Evolutionary conservation across 2,797 vertebrate species (phyloP), one percentile per base, ranked within the genome.

Genomic region (Emys orbicularis): DNA sequence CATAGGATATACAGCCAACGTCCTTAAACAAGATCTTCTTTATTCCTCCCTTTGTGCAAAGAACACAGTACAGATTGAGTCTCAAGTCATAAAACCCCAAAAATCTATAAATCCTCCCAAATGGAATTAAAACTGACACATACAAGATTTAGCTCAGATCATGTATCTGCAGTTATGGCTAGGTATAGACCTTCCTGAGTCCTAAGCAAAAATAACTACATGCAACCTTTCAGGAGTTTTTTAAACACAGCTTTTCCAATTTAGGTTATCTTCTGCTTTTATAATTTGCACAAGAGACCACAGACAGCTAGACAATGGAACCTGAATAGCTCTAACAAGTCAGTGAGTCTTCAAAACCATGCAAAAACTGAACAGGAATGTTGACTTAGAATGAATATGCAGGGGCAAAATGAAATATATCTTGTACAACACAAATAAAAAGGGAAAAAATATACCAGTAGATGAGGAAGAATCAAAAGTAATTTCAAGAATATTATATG

Each of bases 81-180:
- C 86, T 56, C 95, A 93, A 90, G 84, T 92, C 89, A 68, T 86
- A 95, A 96, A 95, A 81, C 72, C 59, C 79, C 91, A 76, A 86
- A 94, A 87, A 95, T 96, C 96, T 95, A 86, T 88, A 92, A 93
- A 84, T 94, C 87, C 84, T 94, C 87, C 65, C 94, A 89, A 94
- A 84, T 3, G 90, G 93, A 96, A 96, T 94, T 90, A 89, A 81
- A 95, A 94, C 83, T 81, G 91, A 90, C 91, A 95, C 93, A 96
- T 59, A 52, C 61, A 84, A 94, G 95, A 95, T 29, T 2, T 94
- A 96, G 92, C 82, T 84, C 21, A 0, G 79, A 54, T 84, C 80
- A 92, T 90, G 3, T 84, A 87, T 92, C 90, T 96, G 94, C 93
- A 56, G 79, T 88, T 61, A 93, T 74, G 57, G 80, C 89, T 84